Evolutionary conservation across 2,888 invertebrate genomes (phyloP), one percentile per base, ranked within the genome.

Genomic region (Tenthredo notha): DNA sequence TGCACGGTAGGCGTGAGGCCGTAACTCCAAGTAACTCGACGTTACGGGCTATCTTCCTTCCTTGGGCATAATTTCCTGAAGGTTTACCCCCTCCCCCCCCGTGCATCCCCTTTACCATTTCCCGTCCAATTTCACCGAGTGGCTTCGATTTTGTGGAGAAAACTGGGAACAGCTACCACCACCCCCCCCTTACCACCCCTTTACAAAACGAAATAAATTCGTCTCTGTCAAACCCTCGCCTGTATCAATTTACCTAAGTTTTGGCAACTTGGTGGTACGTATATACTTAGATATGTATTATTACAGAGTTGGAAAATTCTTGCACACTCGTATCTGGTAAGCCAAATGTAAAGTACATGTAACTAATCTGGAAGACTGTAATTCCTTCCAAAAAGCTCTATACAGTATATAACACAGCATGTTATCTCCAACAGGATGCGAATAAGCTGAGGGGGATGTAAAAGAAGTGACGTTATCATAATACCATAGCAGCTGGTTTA

Each of bases 121-220:
- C 29, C 33, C 58, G 80, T 58, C 80, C 80, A 80, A 80, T 80
- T 80, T 80, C 21, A 80, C 80, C 80, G 80, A 80, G 80, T 80
- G 80, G 80, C 80, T 80, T 61, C 80, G 80, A 80, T 80, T 25
- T 80, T 40, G 78, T 37, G 67, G 67, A 33, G 67, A 67, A 67
- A 33, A 29, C 67, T 61, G 75, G 40, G 47, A 75, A 67, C 61
- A 21, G 25, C 61, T 25, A 67, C 18, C 25, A 33, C 33, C 33
- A 2, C 33, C 33, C 4, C 2, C 40, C 77, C 78, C 37, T 29
- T 29, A 29, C 29, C n/a, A n/a, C n/a, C 33, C 33, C 33, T 4
- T 21, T 61, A 29, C 61, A 12, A n/a, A 37, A 37, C 40, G 78
- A 58, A 33, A 58, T 61, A 61, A 80, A 80, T 61, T 80, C 61